Conservation (phyloP, 2,888 invertebrate species). For the Adelognathus sp. region DNA sequence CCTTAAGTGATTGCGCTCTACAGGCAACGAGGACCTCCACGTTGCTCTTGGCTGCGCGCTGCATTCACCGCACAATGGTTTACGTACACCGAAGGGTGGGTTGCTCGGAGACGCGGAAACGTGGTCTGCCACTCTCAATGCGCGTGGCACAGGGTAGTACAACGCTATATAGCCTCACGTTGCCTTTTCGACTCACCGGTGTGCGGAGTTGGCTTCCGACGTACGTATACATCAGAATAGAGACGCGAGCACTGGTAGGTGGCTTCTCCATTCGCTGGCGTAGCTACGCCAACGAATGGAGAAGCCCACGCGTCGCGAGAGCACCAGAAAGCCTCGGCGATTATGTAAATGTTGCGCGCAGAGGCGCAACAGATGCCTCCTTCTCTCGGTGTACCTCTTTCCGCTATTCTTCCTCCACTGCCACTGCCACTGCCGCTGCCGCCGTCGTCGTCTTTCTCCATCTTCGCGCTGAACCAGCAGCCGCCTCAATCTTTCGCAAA, state of each 20-base stretch:
- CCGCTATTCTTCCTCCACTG: conserved; percentile 59
- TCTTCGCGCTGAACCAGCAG: conserved; percentile 46
- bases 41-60: conserved; percentile 43
- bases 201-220: neutral
- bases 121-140: conserved; percentile 59
- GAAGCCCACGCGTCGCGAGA: conserved; percentile 30
- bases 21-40: conserved; percentile 40
- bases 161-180: conserved; percentile 9
- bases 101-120: conserved; percentile 56
- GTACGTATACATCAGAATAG: neutral
- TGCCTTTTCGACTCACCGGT: conserved; percentile 30
- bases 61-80: conserved; percentile 34
- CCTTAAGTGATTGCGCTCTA: conserved; percentile 69
- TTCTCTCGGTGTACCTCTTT: conserved; percentile 45
- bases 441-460: conserved; percentile 61
- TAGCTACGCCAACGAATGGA: conserved; percentile 27
- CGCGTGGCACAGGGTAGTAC: conserved; percentile 39
- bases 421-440: no score
- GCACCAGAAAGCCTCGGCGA: conserved; percentile 68
- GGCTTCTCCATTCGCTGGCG: no score
- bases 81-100: conserved; percentile 22
- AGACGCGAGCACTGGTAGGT: conserved; percentile 5
- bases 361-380: conserved; percentile 80
- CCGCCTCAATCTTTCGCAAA: conserved; percentile 30
- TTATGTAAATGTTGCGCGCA: conserved; percentile 79